Evolutionary conservation across 1,140 invertebrate species (phyloP).

Genomic region (Nixonia krombeini): DNA sequence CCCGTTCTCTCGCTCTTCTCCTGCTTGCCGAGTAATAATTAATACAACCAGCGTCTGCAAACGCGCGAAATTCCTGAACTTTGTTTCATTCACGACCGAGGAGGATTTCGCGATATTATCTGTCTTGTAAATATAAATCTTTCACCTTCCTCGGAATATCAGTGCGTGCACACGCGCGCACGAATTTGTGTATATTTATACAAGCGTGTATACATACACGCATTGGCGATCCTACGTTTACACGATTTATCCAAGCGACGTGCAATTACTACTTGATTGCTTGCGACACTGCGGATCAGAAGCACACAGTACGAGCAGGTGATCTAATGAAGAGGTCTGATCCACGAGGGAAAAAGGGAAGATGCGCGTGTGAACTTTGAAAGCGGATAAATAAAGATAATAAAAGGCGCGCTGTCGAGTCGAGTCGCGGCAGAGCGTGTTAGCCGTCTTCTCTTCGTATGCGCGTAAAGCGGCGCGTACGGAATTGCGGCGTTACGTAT

Average conservation of each 20-base stretch:
- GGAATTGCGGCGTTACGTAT: too few species aligned
- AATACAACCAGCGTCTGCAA: too few species aligned
- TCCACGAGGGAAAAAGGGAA: too few species aligned
- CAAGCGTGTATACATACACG: not conserved
- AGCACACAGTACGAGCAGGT: not conserved
- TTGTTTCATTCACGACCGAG: too few species aligned
- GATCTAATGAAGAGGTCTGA: slow-evolving; percentile 7
- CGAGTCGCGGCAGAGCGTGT: not conserved
- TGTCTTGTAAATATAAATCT: too few species aligned
- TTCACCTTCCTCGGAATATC: too few species aligned
- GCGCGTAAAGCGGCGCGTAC: not conserved
- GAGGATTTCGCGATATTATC: too few species aligned
- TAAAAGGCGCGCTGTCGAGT: slow-evolving; percentile 9
- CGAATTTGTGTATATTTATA: too few species aligned
- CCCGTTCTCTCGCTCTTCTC: too few species aligned
- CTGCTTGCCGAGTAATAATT: too few species aligned
- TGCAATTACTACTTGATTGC: not conserved
- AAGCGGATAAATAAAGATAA: slow-evolving; percentile 12
- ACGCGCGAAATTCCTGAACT: too few species aligned
- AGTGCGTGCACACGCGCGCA: too few species aligned
- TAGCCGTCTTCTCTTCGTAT: not conserved
- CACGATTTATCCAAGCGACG: not conserved
- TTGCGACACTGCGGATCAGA: not conserved
- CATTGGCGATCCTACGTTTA: not conserved
- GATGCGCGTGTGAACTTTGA: slow-evolving; percentile 12